These are phyloP conservation scores for Synanceia verrucosa DNA, from an alignment of 2,797 vertebrate species.

Conservation along the genomic window DNA sequence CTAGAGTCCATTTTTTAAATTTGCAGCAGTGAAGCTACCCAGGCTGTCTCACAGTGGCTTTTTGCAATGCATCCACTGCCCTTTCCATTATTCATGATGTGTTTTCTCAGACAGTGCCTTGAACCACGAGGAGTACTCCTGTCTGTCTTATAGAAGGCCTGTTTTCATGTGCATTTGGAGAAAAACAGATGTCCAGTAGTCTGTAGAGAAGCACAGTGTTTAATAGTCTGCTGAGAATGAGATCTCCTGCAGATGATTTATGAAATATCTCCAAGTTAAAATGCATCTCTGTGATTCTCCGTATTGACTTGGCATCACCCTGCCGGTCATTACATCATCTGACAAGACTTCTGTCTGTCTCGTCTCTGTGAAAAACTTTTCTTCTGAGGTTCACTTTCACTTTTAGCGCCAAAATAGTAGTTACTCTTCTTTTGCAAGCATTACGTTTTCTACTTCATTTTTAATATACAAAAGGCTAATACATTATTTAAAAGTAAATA, in stretches of 20 bases:
- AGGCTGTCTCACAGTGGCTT: slow-evolving; percentile 47
- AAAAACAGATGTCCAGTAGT: slow-evolving; percentile 56
- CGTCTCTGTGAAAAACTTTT: slow-evolving; percentile 4
- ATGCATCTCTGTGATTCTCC: slow-evolving; percentile 14
- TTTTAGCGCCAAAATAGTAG: neutral
- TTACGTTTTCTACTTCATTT: neutral
- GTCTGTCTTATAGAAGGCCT: slow-evolving; percentile 62
- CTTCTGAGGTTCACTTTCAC: slow-evolving; percentile 18
- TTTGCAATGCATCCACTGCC: slow-evolving; percentile 60
- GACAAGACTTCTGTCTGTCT: slow-evolving; percentile 11
- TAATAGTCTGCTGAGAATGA: slow-evolving; percentile 27
- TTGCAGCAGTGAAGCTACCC: slow-evolving; percentile 46
- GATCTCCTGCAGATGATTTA: slow-evolving; percentile 17
- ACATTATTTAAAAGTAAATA: neutral
- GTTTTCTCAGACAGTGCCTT: slow-evolving; percentile 70
- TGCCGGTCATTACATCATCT: slow-evolving; percentile 27
- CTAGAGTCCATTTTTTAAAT: slow-evolving; percentile 47
- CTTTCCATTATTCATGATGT: slow-evolving; percentile 77
- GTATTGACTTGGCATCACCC: slow-evolving; percentile 7
- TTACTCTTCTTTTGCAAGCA: neutral
- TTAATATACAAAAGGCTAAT: neutral
- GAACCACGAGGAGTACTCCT: slow-evolving; percentile 65
- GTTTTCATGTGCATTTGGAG: slow-evolving; percentile 52
- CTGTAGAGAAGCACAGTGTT: slow-evolving; percentile 22
- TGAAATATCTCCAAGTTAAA: slow-evolving; percentile 36